phyloP scores from a whole-genome alignment of 2,113 vertebrate genomes.

The Talpa occidentalis region DNA sequence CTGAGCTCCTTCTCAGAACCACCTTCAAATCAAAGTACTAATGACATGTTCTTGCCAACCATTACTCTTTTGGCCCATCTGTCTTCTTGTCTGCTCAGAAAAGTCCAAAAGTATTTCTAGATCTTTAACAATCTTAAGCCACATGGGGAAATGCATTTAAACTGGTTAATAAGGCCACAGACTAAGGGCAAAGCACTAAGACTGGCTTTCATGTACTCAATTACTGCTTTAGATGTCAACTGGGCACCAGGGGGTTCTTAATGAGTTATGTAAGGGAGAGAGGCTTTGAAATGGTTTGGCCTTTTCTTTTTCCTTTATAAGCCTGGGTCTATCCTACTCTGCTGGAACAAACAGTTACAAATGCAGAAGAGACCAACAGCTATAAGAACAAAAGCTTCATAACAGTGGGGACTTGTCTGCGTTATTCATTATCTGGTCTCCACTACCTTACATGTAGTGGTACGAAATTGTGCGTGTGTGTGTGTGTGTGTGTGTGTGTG shows the following conservation, averaged over 20 bases:
- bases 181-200: conserved; percentile 46
- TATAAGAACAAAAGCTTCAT: background rate
- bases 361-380: background rate
- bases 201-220: conserved; percentile 46
- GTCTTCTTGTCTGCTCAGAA: conserved; percentile 48
- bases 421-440: background rate
- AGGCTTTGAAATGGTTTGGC: conserved; percentile 57
- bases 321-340: background rate
- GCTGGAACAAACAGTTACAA: background rate
- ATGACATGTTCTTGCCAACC: conserved; percentile 32
- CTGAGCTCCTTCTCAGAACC: conserved; percentile 14
- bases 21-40: conserved; percentile 57
- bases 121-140: conserved; percentile 51
- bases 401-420: background rate
- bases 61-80: conserved; percentile 48
- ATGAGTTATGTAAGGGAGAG: conserved; percentile 18
- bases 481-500: background rate
- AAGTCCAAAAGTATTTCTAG: conserved; percentile 55
- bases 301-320: conserved; percentile 57
- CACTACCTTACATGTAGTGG: background rate
- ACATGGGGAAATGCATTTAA: conserved; percentile 55
- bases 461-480: background rate
- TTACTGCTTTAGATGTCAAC: conserved; percentile 51
- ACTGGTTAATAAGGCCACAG: conserved; percentile 68
- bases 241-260: conserved; percentile 47